Evolutionary conservation across 2,113 vertebrate species (phyloP).

Genomic region (Scomber scombrus): DNA sequence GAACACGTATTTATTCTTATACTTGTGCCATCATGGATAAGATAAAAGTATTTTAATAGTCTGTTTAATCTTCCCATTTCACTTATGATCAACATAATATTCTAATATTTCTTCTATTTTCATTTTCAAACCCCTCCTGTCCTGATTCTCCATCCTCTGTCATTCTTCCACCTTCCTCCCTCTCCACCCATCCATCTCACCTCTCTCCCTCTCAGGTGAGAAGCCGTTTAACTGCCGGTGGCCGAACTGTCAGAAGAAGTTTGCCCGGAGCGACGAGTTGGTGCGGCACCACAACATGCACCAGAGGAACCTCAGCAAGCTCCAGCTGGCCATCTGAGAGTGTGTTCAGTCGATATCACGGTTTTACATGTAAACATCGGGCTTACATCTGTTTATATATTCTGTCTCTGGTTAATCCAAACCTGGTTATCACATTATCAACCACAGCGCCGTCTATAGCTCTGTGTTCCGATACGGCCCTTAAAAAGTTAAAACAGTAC

Average conservation of each 20-base stretch:
- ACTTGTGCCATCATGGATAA: neutral
- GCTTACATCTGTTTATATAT: conserved; percentile 2
- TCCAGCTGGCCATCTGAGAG: conserved; percentile 94
- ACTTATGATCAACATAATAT: neutral
- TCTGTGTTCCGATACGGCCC: conserved; percentile 1
- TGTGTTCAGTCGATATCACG: neutral
- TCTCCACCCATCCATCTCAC: neutral
- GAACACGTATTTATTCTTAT: conserved; percentile 1
- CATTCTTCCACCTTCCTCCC: neutral
- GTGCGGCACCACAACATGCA: conserved; percentile 99
- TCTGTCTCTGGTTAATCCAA: neutral
- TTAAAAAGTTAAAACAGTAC: neutral
- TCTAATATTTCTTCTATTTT: conserved; percentile 25
- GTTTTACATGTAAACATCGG: conserved; percentile 10
- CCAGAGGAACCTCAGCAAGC: conserved; percentile 99
- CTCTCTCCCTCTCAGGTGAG: conserved; percentile 88
- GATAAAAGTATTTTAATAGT: neutral
- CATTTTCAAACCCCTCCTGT: neutral
- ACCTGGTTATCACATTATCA: conserved; percentile 1
- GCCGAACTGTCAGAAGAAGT: conserved; percentile 99
- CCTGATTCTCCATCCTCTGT: conserved; percentile 2
- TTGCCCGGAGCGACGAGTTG: conserved; percentile 97
- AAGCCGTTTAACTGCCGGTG: conserved; percentile 99
- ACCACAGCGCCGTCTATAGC: neutral
- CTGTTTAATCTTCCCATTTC: conserved; percentile 13